phyloP scores from a whole-genome alignment of 2,888 invertebrate species.

The Thymelicus lineola region DNA sequence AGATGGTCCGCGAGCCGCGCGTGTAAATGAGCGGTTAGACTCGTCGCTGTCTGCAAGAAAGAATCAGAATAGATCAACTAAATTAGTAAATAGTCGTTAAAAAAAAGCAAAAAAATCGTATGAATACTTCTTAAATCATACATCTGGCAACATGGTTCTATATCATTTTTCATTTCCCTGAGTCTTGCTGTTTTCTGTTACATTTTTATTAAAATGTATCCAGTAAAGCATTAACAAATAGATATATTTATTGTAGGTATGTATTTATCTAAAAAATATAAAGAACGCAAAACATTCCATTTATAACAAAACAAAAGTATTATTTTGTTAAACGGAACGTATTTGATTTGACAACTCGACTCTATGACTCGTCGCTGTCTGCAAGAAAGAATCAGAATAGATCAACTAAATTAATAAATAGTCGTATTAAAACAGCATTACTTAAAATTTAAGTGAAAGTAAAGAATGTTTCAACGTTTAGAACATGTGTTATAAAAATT shows the following conservation, averaged over 20 bases:
- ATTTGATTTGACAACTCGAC: conserved; percentile 46
- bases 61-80: conserved; percentile 45
- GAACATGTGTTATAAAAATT: conserved; percentile 36
- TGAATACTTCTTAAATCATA: no score
- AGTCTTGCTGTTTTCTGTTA: no score
- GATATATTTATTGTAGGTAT: no score
- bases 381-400: conserved; percentile 48
- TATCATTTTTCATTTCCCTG: no score
- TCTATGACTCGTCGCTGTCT: conserved; percentile 40
- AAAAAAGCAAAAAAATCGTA: no score
- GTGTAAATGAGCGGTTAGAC: no score
- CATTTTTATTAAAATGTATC: no score
- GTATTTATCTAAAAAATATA: no score
- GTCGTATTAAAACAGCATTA: conserved; percentile 11
- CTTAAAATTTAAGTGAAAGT: conserved; percentile 31
- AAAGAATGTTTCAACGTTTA: conserved; percentile 13
- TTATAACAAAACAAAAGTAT: background rate
- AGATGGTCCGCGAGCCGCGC: no score
- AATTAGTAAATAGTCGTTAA: background rate
- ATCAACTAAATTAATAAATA: conserved; percentile 18
- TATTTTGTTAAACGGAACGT: conserved; percentile 57
- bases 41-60: conserved; percentile 41
- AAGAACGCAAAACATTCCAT: background rate
- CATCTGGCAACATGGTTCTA: no score
- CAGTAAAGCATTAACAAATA: no score